These are phyloP conservation scores for Syngnathus rostellatus DNA, from an alignment of 2,797 vertebrate genomes.

Conservation along the genomic window DNA sequence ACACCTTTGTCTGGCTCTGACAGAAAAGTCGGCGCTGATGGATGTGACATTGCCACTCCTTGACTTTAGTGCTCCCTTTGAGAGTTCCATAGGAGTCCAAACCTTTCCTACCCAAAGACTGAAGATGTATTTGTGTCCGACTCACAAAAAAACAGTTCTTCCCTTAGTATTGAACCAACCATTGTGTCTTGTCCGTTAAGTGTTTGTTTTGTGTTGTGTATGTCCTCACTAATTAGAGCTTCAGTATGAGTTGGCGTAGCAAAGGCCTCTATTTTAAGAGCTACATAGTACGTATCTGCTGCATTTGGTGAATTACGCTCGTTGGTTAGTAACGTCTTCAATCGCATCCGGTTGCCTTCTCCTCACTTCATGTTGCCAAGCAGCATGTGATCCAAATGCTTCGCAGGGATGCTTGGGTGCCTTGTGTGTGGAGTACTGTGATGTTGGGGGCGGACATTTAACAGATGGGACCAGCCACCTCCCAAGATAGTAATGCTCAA, in stretches of 20 bases:
- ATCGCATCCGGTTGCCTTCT: neutral
- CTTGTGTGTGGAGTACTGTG: constrained; percentile 44
- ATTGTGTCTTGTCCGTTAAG: constrained; percentile 61
- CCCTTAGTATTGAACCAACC: constrained; percentile 54
- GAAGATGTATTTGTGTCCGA: constrained; percentile 25
- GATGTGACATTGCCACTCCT: constrained; percentile 69
- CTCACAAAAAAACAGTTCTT: constrained; percentile 34
- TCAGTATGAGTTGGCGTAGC: too few species aligned
- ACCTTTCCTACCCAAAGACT: constrained; percentile 30
- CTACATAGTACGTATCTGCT: neutral
- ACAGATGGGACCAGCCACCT: constrained; percentile 60
- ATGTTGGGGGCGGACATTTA: constrained; percentile 59
- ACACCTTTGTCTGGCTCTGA: constrained; percentile 71
- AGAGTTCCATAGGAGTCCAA: constrained; percentile 41
- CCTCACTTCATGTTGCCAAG: neutral
- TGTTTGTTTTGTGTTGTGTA: too few species aligned
- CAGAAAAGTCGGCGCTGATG: constrained; percentile 68
- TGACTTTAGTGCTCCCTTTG: constrained; percentile 61
- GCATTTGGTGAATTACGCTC: neutral
- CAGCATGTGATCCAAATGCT: constrained; percentile 23
- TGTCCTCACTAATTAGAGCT: too few species aligned
- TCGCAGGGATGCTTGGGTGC: constrained; percentile 36
- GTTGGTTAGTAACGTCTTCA: neutral
- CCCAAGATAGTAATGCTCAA: constrained; percentile 68
- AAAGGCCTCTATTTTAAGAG: neutral